Base-by-base conservation (phyloP, 2,113 vertebrate genomes). In the Zosterops hypoxanthus region DNA sequence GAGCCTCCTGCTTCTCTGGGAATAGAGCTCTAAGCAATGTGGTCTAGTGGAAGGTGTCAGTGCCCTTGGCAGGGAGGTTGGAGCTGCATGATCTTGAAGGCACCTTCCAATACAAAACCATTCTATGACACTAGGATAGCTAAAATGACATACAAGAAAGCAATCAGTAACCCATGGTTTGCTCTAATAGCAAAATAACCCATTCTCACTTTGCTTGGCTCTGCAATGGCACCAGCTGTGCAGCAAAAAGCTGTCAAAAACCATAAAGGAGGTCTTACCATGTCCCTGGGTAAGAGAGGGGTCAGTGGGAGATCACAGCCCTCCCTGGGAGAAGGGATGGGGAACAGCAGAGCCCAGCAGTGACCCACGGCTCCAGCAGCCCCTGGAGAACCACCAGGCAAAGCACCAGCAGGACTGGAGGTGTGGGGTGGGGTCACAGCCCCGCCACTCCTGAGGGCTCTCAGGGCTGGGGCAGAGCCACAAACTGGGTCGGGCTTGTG, bases 371-470 rank as follows among this genome's bases (percentile, higher is more conserved):
- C 77, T 64, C 34, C 19, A 24, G 56, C 14, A 24, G 2, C 2
- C 6, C 33, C 33, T 1, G 3, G 14, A 13, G 42, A 66, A 1
- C 4, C 6, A 8, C 34, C 6, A 11, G 41, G 22, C n/a, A 20
- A 6, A 73, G 57, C 33, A 50, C 24, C 12, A 5, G 29, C 19
- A 17, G 49, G 63, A 5, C 36, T 25, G 0, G 0, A 11, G 46
- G 17, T 19, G 36, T 14, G 57, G 9, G 14, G 22, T 26, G 39
- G 26, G 5, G 4, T 26, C 39, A 17, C 3, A 1, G 1, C 72
- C 21, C 53, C 60, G 66, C 41, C 4, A 4, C 24, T 15, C 2
- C 4, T 4, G 33, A 0, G 0, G 28, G 47, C 16, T n/a, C 29
- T 14, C 4, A 7, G 39, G 41, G 20, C 5, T 41, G 10, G 42